Percentiles rank a stretch among this genome's conserved stretches.
These are phyloP conservation scores for Ptychoptera albimana DNA, from an alignment of 2,888 invertebrate species.

Conservation along the genomic window DNA sequence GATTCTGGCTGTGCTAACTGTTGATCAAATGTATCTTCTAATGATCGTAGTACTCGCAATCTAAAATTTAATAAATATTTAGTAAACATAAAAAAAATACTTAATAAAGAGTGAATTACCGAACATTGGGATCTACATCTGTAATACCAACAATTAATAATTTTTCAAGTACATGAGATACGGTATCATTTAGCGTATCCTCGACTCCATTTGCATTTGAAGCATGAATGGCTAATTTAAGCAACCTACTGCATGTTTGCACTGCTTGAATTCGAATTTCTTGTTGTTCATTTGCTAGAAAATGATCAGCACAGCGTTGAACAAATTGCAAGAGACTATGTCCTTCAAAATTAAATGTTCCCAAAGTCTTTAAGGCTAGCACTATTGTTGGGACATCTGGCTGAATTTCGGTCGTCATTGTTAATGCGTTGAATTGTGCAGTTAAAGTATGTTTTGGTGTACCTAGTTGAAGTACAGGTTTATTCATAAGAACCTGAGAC, in stretches of 20 bases:
- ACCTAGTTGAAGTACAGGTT: slow-evolving; percentile 49
- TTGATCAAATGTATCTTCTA: slow-evolving; percentile 82
- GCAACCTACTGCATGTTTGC: slow-evolving; percentile 75
- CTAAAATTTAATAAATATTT: too few species aligned
- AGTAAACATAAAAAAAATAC: too few species aligned
- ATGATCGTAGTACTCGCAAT: slow-evolving; percentile 77
- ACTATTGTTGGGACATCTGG: slow-evolving; percentile 71
- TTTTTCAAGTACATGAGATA: slow-evolving; percentile 82
- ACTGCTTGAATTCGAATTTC: slow-evolving; percentile 91
- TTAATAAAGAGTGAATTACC: slow-evolving; percentile 22
- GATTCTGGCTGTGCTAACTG: slow-evolving; percentile 96
- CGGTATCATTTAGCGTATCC: slow-evolving; percentile 72
- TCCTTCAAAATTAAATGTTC: slow-evolving; percentile 80
- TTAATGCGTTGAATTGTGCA: slow-evolving; percentile 26
- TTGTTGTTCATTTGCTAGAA: slow-evolving; percentile 76
- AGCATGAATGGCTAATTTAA: slow-evolving; percentile 63
- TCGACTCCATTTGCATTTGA: slow-evolving; percentile 46
- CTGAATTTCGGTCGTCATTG: slow-evolving; percentile 35
- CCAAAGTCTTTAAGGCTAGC: slow-evolving; percentile 81
- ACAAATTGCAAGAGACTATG: slow-evolving; percentile 86
- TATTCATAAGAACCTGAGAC: slow-evolving; percentile 78
- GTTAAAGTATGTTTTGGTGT: slow-evolving; percentile 44
- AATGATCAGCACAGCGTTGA: slow-evolving; percentile 80
- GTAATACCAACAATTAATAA: slow-evolving; percentile 86
- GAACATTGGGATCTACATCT: slow-evolving; percentile 87